These are phyloP conservation scores for Endomychus coccineus DNA, from an alignment of 2,888 invertebrate genomes.

Conservation along the genomic window DNA sequence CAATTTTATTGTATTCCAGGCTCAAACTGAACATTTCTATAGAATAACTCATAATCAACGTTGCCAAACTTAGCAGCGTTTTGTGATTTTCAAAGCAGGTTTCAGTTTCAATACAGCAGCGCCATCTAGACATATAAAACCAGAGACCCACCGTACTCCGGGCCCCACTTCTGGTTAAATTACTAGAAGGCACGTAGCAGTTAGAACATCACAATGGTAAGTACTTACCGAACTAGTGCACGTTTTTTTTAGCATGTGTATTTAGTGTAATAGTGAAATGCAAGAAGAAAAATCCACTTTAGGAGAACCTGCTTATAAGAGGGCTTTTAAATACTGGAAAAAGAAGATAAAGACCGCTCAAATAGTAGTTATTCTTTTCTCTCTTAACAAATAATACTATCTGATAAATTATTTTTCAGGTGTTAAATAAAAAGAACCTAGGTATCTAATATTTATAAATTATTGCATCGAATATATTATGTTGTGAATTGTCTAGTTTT, in stretches of 20 bases:
- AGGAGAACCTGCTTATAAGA: slow-evolving; percentile 35
- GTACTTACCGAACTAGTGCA: slow-evolving; percentile 27
- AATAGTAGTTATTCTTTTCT: slow-evolving; percentile 41
- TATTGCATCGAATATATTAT: no score
- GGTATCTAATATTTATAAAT: no score
- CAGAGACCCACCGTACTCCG: slow-evolving; percentile 57
- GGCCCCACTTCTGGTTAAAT: slow-evolving; percentile 73
- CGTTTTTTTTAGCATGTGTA: slow-evolving; percentile 14
- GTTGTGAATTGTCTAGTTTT: no score
- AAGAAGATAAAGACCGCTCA: slow-evolving; percentile 38
- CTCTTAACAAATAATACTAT: no score
- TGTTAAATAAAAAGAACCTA: no score
- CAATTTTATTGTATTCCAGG: no score
- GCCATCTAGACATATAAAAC: slow-evolving; percentile 73
- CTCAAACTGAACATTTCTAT: no score
- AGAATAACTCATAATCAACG: slow-evolving; percentile 9
- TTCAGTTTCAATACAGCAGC: slow-evolving; percentile 46
- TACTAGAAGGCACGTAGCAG: slow-evolving; percentile 60
- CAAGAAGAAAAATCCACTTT: slow-evolving; percentile 20
- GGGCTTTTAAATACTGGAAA: slow-evolving; percentile 40
- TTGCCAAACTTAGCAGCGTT: slow-evolving; percentile 15
- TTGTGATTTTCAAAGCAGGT: slow-evolving; percentile 25
- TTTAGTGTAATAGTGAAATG: slow-evolving; percentile 11
- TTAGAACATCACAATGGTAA: slow-evolving; percentile 43
- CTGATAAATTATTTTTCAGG: no score